Percentiles rank a stretch among this genome's conserved stretches.
Evolutionary conservation across 2,113 vertebrate species (phyloP).

Genomic region (Tragelaphus strepsiceros): DNA sequence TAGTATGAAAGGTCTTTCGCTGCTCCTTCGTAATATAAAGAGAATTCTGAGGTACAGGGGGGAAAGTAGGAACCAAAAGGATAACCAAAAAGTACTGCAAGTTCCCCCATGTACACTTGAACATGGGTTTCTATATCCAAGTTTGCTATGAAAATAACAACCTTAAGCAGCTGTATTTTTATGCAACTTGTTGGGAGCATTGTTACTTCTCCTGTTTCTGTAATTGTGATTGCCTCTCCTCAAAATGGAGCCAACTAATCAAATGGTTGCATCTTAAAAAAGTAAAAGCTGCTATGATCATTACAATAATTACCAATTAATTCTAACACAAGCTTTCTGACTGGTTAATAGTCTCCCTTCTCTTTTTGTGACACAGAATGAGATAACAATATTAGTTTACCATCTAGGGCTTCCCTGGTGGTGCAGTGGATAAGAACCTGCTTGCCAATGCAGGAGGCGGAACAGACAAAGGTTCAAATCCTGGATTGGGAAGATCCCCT

Average conservation of each 20-base stretch:
- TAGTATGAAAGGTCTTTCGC: neutral
- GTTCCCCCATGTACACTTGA: neutral
- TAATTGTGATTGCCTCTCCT: neutral
- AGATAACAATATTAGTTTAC: neutral
- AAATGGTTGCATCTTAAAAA: neutral
- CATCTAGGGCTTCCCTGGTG: neutral
- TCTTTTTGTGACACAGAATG: neutral
- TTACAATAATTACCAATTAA: neutral
- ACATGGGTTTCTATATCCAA: neutral
- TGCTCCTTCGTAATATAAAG: neutral
- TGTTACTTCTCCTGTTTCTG: slow-evolving; percentile 12
- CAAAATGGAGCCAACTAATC: neutral
- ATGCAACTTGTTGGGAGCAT: neutral
- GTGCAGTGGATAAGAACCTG: neutral
- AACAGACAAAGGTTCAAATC: neutral
- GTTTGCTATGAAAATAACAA: neutral
- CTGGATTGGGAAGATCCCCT: neutral
- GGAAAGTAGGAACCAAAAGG: neutral
- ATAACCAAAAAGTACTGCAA: neutral
- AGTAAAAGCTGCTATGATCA: neutral
- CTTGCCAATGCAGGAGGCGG: neutral
- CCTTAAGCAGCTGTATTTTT: neutral
- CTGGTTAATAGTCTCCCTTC: neutral
- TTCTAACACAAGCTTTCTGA: neutral
- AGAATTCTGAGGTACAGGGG: neutral